Conservation (phyloP, 2,888 invertebrate genomes). For the Cephus pulcher region DNA sequence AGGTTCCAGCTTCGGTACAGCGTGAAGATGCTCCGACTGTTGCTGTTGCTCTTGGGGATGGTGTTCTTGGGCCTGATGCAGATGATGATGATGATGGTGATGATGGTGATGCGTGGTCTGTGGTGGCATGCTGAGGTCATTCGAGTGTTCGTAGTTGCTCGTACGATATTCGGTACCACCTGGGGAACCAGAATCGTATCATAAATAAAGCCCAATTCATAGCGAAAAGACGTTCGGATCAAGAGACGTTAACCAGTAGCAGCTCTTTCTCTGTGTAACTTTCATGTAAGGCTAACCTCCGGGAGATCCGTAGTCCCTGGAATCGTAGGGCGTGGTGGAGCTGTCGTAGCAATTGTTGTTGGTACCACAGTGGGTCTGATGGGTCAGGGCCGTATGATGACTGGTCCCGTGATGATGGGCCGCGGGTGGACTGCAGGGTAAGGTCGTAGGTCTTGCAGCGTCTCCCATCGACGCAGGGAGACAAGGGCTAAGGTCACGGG, state of each 20-base stretch:
- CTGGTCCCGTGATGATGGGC: slow-evolving; percentile 54
- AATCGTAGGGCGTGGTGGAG: slow-evolving; percentile 66
- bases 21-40: slow-evolving; percentile 62
- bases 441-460: slow-evolving; percentile 70
- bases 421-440: slow-evolving; percentile 70
- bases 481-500: slow-evolving; percentile 79
- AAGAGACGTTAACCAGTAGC: too few species aligned
- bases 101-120: slow-evolving; percentile 60
- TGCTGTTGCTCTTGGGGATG: slow-evolving; percentile 46
- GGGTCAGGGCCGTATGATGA: slow-evolving; percentile 54
- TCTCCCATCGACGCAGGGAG: slow-evolving; percentile 76
- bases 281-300: slow-evolving; percentile 45
- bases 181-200: slow-evolving; percentile 23
- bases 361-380: slow-evolving; percentile 64
- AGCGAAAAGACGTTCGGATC: too few species aligned
- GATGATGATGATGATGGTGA: slow-evolving; percentile 47
- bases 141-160: slow-evolving; percentile 56
- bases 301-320: slow-evolving; percentile 62
- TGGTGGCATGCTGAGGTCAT: slow-evolving; percentile 57
- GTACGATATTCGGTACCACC: slow-evolving; percentile 58
- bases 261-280: neutral
- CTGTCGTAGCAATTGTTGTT: slow-evolving; percentile 69
- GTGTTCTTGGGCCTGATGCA: slow-evolving; percentile 35
- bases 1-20: slow-evolving; percentile 70
- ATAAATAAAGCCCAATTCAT: too few species aligned